Conservation (phyloP, 2,113 vertebrate species). For the Myotis yumanensis region DNA sequence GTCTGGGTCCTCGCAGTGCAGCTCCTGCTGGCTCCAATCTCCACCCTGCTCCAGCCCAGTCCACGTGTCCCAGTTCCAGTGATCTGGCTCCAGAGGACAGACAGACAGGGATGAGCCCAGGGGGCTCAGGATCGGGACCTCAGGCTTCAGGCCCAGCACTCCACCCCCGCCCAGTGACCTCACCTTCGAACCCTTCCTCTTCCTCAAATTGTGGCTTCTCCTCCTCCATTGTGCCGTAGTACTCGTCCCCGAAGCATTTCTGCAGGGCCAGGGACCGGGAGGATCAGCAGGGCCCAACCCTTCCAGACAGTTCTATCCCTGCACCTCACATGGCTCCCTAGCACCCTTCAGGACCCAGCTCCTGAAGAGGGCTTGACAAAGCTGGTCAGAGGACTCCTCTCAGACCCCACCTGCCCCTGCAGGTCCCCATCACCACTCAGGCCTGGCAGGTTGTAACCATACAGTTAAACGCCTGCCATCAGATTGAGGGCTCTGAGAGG, state of each 20-base stretch:
- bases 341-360: not conserved
- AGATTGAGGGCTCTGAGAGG: not conserved
- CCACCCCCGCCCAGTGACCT: not conserved
- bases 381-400: not conserved
- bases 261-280: slow-evolving; percentile 48
- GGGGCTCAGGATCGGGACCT: accelerated
- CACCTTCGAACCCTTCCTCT: slow-evolving; percentile 88
- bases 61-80: slow-evolving; percentile 95
- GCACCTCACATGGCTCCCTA: not conserved
- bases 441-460: too few relatives aligned
- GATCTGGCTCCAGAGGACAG: slow-evolving; percentile 78
- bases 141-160: not conserved
- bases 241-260: slow-evolving; percentile 90
- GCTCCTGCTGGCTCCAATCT: slow-evolving; percentile 67
- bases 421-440: not conserved
- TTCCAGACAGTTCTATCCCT: not conserved
- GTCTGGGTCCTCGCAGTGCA: slow-evolving; percentile 89
- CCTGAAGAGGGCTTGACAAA: not conserved
- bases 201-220: slow-evolving; percentile 93
- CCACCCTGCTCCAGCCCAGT: slow-evolving; percentile 69
- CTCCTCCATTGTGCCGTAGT: slow-evolving; percentile 86
- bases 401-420: not conserved
- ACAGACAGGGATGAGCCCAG: not conserved
- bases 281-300: not conserved
- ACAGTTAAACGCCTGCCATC: not conserved